Base-by-base conservation (phyloP, 1,140 invertebrate genomes). In the Drosophila arizonae region DNA sequence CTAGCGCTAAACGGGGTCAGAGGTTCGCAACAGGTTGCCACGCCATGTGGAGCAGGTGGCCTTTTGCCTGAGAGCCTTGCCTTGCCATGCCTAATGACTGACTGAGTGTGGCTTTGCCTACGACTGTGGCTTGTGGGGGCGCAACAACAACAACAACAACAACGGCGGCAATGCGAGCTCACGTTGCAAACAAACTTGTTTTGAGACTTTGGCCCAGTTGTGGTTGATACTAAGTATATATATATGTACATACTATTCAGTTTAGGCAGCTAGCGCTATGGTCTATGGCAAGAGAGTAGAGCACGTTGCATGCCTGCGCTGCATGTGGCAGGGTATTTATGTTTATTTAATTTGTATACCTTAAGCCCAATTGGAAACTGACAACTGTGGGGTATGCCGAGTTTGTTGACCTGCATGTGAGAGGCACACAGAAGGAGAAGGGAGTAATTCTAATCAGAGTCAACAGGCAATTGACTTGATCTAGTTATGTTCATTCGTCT, bases 11-110 rank as follows among this genome's bases (percentile, higher is more conserved):
- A 6, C 21, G 17, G 41, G 67, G 58, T 75, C 72, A 75, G 71
- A 75, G 68, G 64, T 66, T 66, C 48, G 66, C 82, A 87, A 82
- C 82, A 88, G 84, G 82, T 86, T 86, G 79, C 79, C 39, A 8
- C n/a, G 21, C 60, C 57, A 87, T 79, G 69, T 88, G 84, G 84
- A 79, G 76, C 82, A 87, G 82, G 85, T 84, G 84, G 85, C 84
- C 84, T 88, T 39, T 88, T 88, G 66, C 77, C 70, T 30, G 28
- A 72, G 75, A 64, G 73, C 68, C 72, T 56, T 64, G 66, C 54
- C 60, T 50, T 24, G 73, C 57, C 73, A 11, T 64, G 60, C 58
- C 68, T 65, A 75, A 71, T 71, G 67, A 71, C 61, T 48, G 68
- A 54, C 41, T 51, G 21, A 24, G 28, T 33, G 46, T 71, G 51